Evolutionary conservation across 2,113 vertebrate species (phyloP), one percentile per base, ranked within the genome.

Genomic region (Coryphaenoides rupestris): DNA sequence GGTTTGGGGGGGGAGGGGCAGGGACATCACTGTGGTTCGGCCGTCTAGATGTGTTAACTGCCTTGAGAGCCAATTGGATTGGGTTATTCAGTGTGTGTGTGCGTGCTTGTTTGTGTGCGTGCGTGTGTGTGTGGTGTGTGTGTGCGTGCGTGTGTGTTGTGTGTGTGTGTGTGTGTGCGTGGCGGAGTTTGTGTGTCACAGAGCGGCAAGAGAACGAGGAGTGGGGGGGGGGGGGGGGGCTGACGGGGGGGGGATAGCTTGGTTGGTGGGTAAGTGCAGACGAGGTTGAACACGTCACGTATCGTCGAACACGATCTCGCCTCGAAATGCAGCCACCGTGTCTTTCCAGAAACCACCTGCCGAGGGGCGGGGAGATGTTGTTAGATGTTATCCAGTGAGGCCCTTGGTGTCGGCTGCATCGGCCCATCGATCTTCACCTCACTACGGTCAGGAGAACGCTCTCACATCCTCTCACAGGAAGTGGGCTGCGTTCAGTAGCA

Each of bases 391-490:
- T 80, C 72, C 60, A 56, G 16, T 24, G 49, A 50, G 55, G 58
- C 13, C 7, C 28, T 46, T 68, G 22, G 60, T 54, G 63, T 12
- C 9, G 33, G 9, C 5, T 2, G 33, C 33, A 40, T 40, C 33
- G 9, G 33, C 5, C 63, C 68, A 85, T 81, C 68, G 84, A 86
- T 85, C 76, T 55, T 12, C 53, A 53, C 69, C 76, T 76, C 12
- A 24, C 70, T 60, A 71, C 53, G 62, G 72, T 66, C 70, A 65
- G 76, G 71, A 62, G 76, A 73, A 62, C 40, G 62, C 58, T 70
- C n/a, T n/a, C n/a, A 60, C 70, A 77, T 81, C 77, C 65, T 17
- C 77, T 58, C 60, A 33, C 81, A 77, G 75, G 80, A 84, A 81
- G 78, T 73, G 68, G 66, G 68, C 74, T 69, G 73, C 72, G 72